Evolutionary conservation across 2,888 invertebrate species (phyloP).

Genomic region (Lycia hirtaria): DNA sequence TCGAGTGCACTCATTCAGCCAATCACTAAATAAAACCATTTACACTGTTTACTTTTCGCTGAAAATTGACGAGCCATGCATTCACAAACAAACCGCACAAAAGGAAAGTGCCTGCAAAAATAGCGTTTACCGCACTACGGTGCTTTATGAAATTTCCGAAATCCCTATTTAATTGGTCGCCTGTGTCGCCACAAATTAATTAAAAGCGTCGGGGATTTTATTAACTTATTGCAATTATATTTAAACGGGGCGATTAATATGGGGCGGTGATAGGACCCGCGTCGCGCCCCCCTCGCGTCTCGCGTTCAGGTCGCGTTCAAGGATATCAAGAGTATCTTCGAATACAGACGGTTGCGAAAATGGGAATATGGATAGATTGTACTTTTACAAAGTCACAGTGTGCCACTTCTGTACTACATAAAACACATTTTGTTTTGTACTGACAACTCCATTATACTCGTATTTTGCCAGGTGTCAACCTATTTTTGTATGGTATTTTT

Average conservation of each 20-base stretch:
- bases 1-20: constrained; percentile 46
- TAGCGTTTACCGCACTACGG: constrained; percentile 55
- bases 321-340: neutral
- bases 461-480: too few species aligned
- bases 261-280: constrained; percentile 45
- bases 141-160: constrained; percentile 69
- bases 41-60: constrained; percentile 54
- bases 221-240: constrained; percentile 82
- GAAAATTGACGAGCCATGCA: constrained; percentile 48
- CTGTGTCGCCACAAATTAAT: constrained; percentile 78
- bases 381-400: too few species aligned
- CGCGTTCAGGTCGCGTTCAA: neutral
- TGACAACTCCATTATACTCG: too few species aligned
- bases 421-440: too few species aligned
- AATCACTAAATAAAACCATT: constrained; percentile 56
- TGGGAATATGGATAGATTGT: too few species aligned
- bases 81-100: constrained; percentile 56
- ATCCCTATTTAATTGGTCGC: constrained; percentile 73
- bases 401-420: too few species aligned
- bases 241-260: constrained; percentile 72
- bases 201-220: constrained; percentile 75
- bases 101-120: constrained; percentile 58
- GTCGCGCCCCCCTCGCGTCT: neutral
- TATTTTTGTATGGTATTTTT: too few species aligned
- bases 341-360: too few species aligned